Evolutionary conservation across 92 coral and sea anemone genomes (phyloP).

Genomic region (Bergia puertoricense): DNA sequence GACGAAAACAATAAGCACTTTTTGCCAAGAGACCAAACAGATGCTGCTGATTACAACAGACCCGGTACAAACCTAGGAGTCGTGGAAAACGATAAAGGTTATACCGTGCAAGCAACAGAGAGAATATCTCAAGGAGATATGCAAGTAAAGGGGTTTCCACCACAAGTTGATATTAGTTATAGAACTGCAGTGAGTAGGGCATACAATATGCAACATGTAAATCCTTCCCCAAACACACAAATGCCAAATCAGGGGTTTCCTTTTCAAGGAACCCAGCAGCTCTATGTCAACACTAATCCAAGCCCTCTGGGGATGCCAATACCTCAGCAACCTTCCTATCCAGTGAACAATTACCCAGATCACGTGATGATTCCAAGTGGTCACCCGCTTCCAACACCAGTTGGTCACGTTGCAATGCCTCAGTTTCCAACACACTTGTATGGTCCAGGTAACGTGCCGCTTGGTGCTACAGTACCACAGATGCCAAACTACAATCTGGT

Average conservation of each 20-base stretch:
- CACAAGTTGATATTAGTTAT: not conserved
- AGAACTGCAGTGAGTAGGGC: slow-evolving; percentile 10
- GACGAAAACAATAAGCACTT: not conserved
- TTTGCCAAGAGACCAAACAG: slow-evolving; percentile 12
- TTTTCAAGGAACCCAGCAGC: slow-evolving; percentile 23
- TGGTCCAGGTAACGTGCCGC: slow-evolving; percentile 57
- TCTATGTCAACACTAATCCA: slow-evolving; percentile 31
- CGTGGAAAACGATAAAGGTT: not conserved
- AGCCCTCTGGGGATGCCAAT: slow-evolving; percentile 35
- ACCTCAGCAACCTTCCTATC: slow-evolving; percentile 24
- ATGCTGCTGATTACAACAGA: slow-evolving; percentile 13
- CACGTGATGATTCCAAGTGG: slow-evolving; percentile 32
- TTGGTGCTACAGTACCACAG: slow-evolving; percentile 42
- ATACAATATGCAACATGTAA: slow-evolving; percentile 1
- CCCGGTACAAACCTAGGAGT: not conserved
- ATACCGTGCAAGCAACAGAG: not conserved
- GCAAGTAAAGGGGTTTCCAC: not conserved
- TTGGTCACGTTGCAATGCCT: slow-evolving; percentile 31
- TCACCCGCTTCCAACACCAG: slow-evolving; percentile 24
- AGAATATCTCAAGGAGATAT: slow-evolving; percentile 11
- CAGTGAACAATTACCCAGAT: slow-evolving; percentile 38
- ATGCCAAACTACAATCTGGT: slow-evolving; percentile 42
- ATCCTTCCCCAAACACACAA: slow-evolving; percentile 21
- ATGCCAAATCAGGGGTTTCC: slow-evolving; percentile 28
- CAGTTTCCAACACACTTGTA: slow-evolving; percentile 32